A percentile compares a stretch with the other conserved stretches of the same genome.
Conservation (phyloP, 2,113 vertebrate genomes). For the Pipra filicauda region DNA sequence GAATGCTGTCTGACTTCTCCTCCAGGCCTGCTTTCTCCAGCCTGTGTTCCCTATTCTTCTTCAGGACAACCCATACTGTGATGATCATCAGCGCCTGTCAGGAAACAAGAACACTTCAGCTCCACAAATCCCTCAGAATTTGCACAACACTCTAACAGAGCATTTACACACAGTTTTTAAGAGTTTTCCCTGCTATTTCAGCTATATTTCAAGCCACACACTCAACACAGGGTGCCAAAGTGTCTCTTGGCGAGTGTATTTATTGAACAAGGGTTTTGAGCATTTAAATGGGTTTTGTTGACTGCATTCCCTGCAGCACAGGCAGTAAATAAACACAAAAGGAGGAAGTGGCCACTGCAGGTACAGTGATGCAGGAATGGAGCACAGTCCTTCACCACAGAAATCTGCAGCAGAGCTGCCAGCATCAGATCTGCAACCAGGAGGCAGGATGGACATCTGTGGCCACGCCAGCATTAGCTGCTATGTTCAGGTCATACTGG, state of each 20-base stretch:
- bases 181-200: conserved; percentile 28
- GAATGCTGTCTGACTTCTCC: neutral
- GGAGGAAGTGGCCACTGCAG: neutral
- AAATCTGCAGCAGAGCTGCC: neutral
- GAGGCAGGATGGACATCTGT: neutral
- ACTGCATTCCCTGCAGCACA: neutral
- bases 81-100: neutral
- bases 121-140: neutral
- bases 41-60: neutral
- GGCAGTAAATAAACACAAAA: neutral
- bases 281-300: neutral
- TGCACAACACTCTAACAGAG: neutral
- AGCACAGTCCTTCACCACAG: neutral
- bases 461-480: neutral
- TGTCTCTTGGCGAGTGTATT: neutral
- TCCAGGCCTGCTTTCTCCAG: neutral
- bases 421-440: neutral
- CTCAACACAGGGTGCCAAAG: neutral
- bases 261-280: neutral
- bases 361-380: neutral
- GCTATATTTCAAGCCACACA: neutral
- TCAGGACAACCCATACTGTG: neutral
- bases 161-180: neutral
- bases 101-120: neutral
- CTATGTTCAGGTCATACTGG: neutral